Base-by-base conservation (phyloP, 2,113 vertebrate genomes). In the Peucedramus taeniatus region DNA sequence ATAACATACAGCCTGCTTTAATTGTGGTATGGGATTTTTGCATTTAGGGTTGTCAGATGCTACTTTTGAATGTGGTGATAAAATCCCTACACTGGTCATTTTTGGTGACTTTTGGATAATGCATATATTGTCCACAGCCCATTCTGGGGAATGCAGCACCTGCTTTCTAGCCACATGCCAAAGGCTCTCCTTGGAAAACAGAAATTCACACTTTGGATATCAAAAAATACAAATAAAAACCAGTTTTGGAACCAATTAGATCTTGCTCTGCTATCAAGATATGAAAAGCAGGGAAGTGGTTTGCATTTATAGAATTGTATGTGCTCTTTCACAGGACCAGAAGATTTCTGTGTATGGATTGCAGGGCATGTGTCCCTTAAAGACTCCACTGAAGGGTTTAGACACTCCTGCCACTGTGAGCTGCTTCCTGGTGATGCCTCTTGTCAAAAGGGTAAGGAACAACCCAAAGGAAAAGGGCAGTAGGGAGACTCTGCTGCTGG, bases 291-390 rank as follows among this genome's bases (percentile, higher is more conserved):
- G 49, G 42, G 37, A 60, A 47, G 6, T 37, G 3, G 15, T n/a
- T 50, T 35, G n/a, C 24, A 66, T 44, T 39, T 11, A 54, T 3
- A 13, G 33, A 44, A 13, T 90, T 81, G 76, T 53, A 7, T 90
- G 59, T 83, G 56, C 31, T 72, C 60, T 94, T 72, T 56, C 10
- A 6, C 64, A 99, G 99, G 99, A 99, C 87, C 99, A 99, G 94
- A 99, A 99, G 90, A 98, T 99, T 86, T 99, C 99, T 71, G 98
- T 99, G 94, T 99, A 99, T 75, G 98, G 97, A 30, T 98, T 99
- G 91, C 99, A 99, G 97, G 99, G 99, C 95, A 99, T 99, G 99
- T 99, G 99, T 91, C 99, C 99, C 16, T 96, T 99, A 33, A 99
- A 98, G 77, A 94, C 96, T 15, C 99, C 99, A 1, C 99, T 99